These are phyloP conservation scores for Ochlodes sylvanus DNA, from an alignment of 2,888 invertebrate species.

Conservation along the genomic window DNA sequence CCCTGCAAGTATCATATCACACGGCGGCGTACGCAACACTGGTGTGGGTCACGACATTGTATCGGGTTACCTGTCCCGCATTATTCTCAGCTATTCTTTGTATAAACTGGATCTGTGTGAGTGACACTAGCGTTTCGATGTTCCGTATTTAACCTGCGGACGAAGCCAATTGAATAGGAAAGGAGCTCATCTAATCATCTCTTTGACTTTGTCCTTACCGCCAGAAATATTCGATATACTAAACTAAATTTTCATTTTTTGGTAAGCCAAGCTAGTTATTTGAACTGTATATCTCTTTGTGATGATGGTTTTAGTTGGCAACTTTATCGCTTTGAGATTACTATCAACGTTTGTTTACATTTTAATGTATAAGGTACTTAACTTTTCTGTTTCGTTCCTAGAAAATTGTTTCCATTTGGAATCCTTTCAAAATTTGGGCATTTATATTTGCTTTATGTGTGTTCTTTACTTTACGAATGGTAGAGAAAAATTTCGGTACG, in stretches of 20 bases:
- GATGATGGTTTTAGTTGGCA: not conserved
- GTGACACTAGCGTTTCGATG: constrained; percentile 7
- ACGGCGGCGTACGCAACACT: constrained; percentile 46
- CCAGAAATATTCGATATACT: too few species aligned
- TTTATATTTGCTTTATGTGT: not conserved
- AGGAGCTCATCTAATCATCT: too few species aligned
- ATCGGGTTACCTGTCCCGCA: constrained; percentile 46
- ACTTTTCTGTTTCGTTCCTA: not conserved
- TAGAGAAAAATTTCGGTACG: too few species aligned
- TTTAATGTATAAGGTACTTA: not conserved
- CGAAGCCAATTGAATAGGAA: not conserved
- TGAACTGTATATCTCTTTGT: too few species aligned
- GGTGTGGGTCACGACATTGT: constrained; percentile 33
- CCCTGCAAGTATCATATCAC: constrained; percentile 57
- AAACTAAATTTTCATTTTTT: too few species aligned
- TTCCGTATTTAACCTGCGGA: constrained; percentile 11
- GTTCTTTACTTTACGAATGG: not conserved
- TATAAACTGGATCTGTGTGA: constrained; percentile 23
- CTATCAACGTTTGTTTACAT: not conserved
- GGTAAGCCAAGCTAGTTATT: too few species aligned
- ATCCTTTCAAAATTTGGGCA: not conserved
- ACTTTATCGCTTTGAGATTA: not conserved
- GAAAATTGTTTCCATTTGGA: not conserved
- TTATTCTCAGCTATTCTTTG: constrained; percentile 65
- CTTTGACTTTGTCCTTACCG: too few species aligned